Conservation (phyloP, 2,888 invertebrate genomes). For the Strigamia maritima region DNA sequence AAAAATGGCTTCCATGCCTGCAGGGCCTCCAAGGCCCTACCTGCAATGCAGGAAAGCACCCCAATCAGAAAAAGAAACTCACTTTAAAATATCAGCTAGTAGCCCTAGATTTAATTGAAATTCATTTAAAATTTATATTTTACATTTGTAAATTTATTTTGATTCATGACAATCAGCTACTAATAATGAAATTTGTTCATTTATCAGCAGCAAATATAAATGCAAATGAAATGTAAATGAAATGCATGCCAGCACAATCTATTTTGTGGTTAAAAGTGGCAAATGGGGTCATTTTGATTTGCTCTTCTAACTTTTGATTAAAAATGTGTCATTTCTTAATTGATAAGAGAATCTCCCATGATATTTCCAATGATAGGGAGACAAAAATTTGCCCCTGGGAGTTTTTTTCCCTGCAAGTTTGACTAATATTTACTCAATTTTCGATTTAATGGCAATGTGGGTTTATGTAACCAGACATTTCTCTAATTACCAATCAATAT, state of each 20-base stretch:
- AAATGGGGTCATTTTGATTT: no score
- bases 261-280: no score
- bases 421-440: slow-evolving; percentile 1
- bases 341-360: neutral
- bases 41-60: neutral
- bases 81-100: no score
- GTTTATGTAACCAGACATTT: slow-evolving; percentile 13
- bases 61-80: no score
- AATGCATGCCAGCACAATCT: no score
- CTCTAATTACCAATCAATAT: slow-evolving; percentile 20
- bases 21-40: neutral
- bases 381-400: neutral
- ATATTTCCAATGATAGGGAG: neutral
- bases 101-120: no score
- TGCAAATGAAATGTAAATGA: no score
- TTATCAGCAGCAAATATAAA: no score
- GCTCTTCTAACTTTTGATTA: neutral
- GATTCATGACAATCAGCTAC: no score
- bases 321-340: neutral
- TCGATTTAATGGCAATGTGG: neutral
- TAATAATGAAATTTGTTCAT: no score
- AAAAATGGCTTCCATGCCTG: neutral
- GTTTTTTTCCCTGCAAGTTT: neutral
- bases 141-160: no score
- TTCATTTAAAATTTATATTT: no score